Evolutionary conservation across 2,113 vertebrate species (phyloP).

Genomic region (Peromyscus californicus): DNA sequence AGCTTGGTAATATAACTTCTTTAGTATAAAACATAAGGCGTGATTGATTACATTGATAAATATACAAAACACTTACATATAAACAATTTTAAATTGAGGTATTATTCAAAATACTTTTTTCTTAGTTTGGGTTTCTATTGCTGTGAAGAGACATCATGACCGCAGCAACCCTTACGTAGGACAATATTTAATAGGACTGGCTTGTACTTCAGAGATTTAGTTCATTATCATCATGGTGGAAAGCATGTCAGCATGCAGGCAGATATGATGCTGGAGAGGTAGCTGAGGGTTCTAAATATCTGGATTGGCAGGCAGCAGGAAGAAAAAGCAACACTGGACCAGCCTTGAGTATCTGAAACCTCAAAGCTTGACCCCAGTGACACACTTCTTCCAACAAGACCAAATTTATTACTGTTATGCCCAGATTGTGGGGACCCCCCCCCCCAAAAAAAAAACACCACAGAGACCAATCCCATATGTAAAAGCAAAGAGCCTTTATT

Average conservation of each 20-base stretch:
- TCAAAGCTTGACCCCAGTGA: not conserved
- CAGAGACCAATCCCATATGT: too few relatives aligned
- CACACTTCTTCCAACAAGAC: not conserved
- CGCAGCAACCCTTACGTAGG: not conserved
- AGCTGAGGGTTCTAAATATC: not conserved
- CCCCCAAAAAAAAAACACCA: too few relatives aligned
- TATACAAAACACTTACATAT: conserved; percentile 8
- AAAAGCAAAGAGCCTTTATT: too few relatives aligned
- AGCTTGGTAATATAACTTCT: not conserved
- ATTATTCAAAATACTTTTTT: not conserved
- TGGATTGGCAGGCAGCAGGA: not conserved
- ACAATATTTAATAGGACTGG: not conserved
- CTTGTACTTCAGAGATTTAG: not conserved
- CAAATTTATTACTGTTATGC: not conserved
- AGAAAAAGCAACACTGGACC: not conserved
- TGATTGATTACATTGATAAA: conserved; percentile 26
- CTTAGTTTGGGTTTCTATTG: not conserved
- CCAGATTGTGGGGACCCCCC: too few relatives aligned
- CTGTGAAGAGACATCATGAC: not conserved
- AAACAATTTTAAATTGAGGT: conserved; percentile 37
- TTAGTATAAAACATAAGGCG: conserved; percentile 18
- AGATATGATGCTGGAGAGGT: not conserved
- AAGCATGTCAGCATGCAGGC: not conserved
- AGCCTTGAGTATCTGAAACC: not conserved
- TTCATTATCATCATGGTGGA: too few relatives aligned